Percentiles rank a stretch among this genome's conserved stretches.
phyloP scores from a whole-genome alignment of 2,797 vertebrate species.

The Hozukius guyotensis region DNA sequence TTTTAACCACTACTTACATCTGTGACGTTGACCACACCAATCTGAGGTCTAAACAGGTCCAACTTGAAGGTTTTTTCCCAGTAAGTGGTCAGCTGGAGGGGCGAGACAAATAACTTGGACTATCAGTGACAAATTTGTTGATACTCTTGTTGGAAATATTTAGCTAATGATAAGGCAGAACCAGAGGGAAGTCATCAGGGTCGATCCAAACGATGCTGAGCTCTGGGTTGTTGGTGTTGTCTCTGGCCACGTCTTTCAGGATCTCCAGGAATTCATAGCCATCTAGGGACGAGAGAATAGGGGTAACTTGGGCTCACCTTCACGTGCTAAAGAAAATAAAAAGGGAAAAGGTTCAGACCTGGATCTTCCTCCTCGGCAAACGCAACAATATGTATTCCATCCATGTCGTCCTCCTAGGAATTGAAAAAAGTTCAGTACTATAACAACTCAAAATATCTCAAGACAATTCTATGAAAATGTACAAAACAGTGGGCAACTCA shows the following conservation, averaged over 20 bases:
- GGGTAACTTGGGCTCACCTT: background rate
- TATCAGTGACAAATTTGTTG: background rate
- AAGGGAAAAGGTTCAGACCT: constrained; percentile 77
- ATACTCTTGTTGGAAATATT: background rate
- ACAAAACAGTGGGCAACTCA: accelerated
- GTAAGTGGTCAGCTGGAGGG: constrained; percentile 91
- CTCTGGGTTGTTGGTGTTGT: constrained; percentile 96
- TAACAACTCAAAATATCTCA: background rate
- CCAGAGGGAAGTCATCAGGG: constrained; percentile 96
- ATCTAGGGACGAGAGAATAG: constrained; percentile 79
- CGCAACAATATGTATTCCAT: constrained; percentile 97
- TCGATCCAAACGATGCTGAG: constrained; percentile 98
- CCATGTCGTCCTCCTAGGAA: constrained; percentile 93
- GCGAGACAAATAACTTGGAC: constrained; percentile 7
- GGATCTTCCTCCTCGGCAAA: constrained; percentile 98
- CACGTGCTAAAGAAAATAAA: background rate
- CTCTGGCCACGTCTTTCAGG: constrained; percentile 95
- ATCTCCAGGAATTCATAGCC: constrained; percentile 98
- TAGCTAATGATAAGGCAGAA: constrained; percentile 51
- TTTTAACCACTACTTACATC: constrained; percentile 86
- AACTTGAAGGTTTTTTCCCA: constrained; percentile 98
- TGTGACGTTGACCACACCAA: constrained; percentile 96
- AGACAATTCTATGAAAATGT: background rate
- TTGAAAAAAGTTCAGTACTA: background rate
- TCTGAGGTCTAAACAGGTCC: constrained; percentile 94